These are phyloP conservation scores for Acropora yongei DNA, from an alignment of 64 coral and sea anemone species.

Conservation along the genomic window DNA sequence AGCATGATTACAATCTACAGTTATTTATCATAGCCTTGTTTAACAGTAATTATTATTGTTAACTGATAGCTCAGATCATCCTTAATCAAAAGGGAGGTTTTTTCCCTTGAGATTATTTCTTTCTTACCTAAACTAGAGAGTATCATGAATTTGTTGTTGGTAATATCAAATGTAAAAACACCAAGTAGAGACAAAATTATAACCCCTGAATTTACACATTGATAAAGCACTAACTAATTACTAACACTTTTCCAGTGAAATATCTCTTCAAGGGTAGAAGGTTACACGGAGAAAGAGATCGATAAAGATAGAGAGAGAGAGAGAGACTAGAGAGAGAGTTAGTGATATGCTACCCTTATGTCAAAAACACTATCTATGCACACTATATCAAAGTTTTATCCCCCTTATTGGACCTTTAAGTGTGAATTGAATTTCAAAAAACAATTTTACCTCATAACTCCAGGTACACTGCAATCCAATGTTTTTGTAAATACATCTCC, in stretches of 20 bases:
- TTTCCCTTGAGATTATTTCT: background rate
- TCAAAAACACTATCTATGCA: too few relatives aligned
- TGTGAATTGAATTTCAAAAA: background rate
- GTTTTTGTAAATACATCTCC: conserved; percentile 71
- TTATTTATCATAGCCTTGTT: background rate
- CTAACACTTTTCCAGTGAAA: too few relatives aligned
- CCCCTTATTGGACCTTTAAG: background rate
- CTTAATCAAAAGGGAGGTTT: background rate
- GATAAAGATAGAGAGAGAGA: too few relatives aligned
- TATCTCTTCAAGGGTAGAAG: too few relatives aligned
- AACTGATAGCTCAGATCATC: background rate
- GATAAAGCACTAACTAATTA: too few relatives aligned
- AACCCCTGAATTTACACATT: background rate
- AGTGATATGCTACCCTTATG: too few relatives aligned
- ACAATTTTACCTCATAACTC: conserved; percentile 71
- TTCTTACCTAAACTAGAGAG: too few relatives aligned
- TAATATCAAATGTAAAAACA: background rate
- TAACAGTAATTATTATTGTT: too few relatives aligned
- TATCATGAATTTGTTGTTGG: too few relatives aligned
- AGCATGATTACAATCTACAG: background rate
- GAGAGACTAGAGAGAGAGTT: too few relatives aligned
- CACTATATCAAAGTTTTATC: too few relatives aligned
- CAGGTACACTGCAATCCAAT: conserved; percentile 78
- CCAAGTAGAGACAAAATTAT: background rate
- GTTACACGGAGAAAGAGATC: too few relatives aligned